Evolutionary conservation across 2,888 invertebrate species (phyloP), one percentile per base, ranked within the genome.

Genomic region (Machimus rusticus): DNA sequence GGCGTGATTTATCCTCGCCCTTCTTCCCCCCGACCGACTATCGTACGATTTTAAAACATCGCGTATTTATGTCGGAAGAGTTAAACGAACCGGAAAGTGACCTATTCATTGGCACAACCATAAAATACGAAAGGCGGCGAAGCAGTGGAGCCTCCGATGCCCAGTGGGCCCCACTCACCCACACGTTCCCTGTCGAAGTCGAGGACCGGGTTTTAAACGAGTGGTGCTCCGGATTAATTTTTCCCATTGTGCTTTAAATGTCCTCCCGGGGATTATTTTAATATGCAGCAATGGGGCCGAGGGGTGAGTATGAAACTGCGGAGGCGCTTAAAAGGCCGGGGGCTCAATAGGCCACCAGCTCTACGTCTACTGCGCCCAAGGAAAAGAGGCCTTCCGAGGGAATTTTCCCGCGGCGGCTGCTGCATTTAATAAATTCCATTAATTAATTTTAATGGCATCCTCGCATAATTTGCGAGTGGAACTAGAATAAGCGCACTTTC

Each of bases 51-150:
- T 43, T 66, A 19, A 57, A 82, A 57, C 37, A 66, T 82, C 55
- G 51, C 66, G 57, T 82, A 57, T 31, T 23, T 57, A 16, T 55
- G 66, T 82, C 23, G 55, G 37, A n/a, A 57, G 34, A 37, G 57
- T 82, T 82, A 82, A 82, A 82, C 82, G 82, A 82, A 57, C 82
- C 66, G 19, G 82, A 82, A 82, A 82, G 82, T 82, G 57, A 66
- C 57, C 82, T 82, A 19, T 82, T 82, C 82, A 66, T 82, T 82
- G 37, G 55, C 55, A 57, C 23, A 66, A n/a, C 51, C 28, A 28
- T 19, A 12, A 66, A 66, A 66, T 66, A 66, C 66, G 12, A 23
- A 66, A 66, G 66, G 66, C 66, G 66, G 23, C 19, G 23, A 19
- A 5, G 51, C 51, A 16, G n/a, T 19, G 51, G n/a, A 6, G 1